Percentiles rank a stretch among this genome's conserved stretches.
These are phyloP conservation scores for Crotophaga sulcirostris DNA, from an alignment of 2,113 vertebrate species.

Conservation along the genomic window DNA sequence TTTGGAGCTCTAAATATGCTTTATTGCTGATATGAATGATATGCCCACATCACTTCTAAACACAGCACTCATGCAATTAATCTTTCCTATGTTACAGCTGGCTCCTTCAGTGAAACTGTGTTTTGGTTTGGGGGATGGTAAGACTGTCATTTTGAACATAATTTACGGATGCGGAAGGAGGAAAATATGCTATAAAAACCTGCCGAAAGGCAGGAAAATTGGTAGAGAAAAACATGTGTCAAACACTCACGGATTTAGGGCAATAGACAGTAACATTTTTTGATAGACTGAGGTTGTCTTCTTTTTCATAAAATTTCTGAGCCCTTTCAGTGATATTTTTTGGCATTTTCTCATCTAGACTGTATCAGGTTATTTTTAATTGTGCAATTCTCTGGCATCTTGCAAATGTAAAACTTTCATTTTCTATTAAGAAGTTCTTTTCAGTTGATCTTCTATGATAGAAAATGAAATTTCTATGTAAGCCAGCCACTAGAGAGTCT, in stretches of 20 bases:
- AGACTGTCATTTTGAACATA: background rate
- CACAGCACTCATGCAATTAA: background rate
- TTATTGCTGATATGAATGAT: background rate
- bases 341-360: background rate
- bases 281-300: background rate
- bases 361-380: slow-evolving; percentile 31
- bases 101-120: background rate
- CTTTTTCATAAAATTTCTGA: background rate
- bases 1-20: background rate
- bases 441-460: slow-evolving; percentile 32
- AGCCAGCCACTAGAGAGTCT: slow-evolving; percentile 16
- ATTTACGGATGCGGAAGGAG: background rate
- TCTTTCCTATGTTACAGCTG: background rate
- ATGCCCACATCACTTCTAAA: background rate
- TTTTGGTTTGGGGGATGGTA: background rate
- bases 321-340: background rate
- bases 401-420: slow-evolving; percentile 32
- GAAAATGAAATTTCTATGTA: slow-evolving; percentile 57
- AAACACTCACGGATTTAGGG: background rate
- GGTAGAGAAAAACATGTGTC: background rate
- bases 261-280: background rate
- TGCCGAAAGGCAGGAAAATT: background rate
- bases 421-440: slow-evolving; percentile 48
- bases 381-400: background rate
- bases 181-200: background rate